Evolutionary conservation across 2,797 vertebrate species (phyloP).

Genomic region (Okamejei kenojei): DNA sequence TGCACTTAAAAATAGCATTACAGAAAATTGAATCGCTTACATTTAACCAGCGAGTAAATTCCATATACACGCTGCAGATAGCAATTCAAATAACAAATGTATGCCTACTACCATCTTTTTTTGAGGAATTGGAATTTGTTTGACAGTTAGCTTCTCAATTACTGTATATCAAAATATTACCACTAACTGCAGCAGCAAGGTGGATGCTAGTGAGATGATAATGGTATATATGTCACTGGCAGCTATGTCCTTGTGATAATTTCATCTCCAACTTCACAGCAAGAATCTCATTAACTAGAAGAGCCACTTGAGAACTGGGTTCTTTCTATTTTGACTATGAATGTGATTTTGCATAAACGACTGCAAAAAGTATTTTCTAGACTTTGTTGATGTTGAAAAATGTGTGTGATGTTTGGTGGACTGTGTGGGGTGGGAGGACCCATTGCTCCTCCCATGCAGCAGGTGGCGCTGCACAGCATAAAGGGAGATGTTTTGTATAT

Average conservation of each 20-base stretch:
- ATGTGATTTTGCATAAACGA: background rate
- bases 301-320: background rate
- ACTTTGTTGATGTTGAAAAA: background rate
- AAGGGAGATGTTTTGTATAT: too few species aligned
- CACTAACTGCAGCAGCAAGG: slow-evolving; percentile 22
- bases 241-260: slow-evolving; percentile 31
- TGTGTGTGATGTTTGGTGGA: background rate
- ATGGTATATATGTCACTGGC: slow-evolving; percentile 11
- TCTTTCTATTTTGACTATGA: background rate
- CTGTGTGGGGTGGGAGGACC: too few species aligned
- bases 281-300: slow-evolving; percentile 17
- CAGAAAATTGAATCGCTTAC: slow-evolving; percentile 28
- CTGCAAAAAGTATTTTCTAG: background rate
- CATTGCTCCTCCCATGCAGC: too few species aligned
- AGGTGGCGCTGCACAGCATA: too few species aligned
- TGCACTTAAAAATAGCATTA: background rate
- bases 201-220: background rate
- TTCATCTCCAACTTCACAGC: slow-evolving; percentile 4
- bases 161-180: slow-evolving; percentile 13
- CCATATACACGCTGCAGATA: background rate
- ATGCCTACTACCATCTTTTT: background rate
- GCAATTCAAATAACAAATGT: background rate
- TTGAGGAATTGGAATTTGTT: slow-evolving; percentile 1
- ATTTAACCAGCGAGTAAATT: background rate
- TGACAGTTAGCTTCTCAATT: slow-evolving; percentile 13